Percentiles rank a stretch among this genome's conserved stretches.
Conservation (phyloP, 1,140 invertebrate species). For the Drosophila ironensis region DNA sequence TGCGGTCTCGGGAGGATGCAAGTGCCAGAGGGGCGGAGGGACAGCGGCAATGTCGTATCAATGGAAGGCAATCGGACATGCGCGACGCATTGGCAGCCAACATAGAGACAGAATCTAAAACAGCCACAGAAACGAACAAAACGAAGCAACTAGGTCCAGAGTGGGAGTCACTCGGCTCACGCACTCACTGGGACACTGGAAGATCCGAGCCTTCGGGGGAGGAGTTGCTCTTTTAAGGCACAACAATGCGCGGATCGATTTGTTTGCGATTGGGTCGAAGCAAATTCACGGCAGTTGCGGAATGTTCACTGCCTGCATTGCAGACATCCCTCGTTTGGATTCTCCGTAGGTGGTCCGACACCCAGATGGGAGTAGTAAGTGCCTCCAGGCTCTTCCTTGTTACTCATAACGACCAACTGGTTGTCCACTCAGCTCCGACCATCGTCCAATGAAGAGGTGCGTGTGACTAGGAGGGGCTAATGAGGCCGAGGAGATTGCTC, state of each 20-base stretch:
- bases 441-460: conserved; percentile 16
- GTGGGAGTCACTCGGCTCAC: conserved; percentile 57
- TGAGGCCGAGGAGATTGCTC: background rate
- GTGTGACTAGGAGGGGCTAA: conserved; percentile 40
- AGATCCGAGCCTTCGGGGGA: background rate
- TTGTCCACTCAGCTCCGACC: background rate
- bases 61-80: conserved; percentile 72
- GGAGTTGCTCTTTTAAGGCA: conserved; percentile 47
- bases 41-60: conserved; percentile 41
- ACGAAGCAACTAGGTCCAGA: conserved; percentile 22
- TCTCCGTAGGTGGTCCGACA: conserved; percentile 51
- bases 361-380: conserved; percentile 8
- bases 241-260: conserved; percentile 64
- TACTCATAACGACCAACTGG: conserved; percentile 1
- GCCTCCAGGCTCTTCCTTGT: conserved; percentile 1
- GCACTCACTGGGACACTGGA: conserved; percentile 20
- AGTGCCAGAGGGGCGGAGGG: background rate
- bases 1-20: background rate
- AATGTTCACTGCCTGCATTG: conserved; percentile 18
- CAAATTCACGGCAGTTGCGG: conserved; percentile 55
- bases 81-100: conserved; percentile 69
- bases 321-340: conserved; percentile 15
- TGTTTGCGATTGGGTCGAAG: conserved; percentile 68
- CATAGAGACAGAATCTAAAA: conserved; percentile 12
- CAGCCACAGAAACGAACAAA: conserved; percentile 22